Base-by-base conservation (phyloP, 30 jellyfish, hydroid and myxozoan species). In the Aurelia aurita complex sp. Pacific region DNA sequence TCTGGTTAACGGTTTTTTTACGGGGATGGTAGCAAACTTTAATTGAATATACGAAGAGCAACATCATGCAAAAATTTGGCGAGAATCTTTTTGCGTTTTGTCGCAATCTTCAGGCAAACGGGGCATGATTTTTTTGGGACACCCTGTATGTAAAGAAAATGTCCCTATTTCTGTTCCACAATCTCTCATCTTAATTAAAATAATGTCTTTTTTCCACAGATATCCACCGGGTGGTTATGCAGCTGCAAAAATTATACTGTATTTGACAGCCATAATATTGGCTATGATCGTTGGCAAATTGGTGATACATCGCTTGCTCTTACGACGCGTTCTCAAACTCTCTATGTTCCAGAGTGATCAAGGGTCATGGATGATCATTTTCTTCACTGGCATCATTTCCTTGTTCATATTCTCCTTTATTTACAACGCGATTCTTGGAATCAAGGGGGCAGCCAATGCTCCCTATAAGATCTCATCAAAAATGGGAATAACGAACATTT, bases 311-410 rank as follows among this genome's bases (percentile, higher is more conserved):
- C 91, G 84, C 52, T 75, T 86, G 46, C 75, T 92, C 60, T 74
- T 92, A 19, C 76, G 91, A 63, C 61, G 83, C 15, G 43, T 69
- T 46, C 73, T 92, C 62, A 81, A 74, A 36, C 80, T 92, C n/a
- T 86, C 97, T 36, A 92, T 92, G 98, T 92, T 92, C 66, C 64
- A 83, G 46, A 81, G 69, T 71, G 92, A 81, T 46, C 98, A 92
- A 57, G 98, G 98, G 4, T 86, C 98, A 40, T 92, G 98, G 98
- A 87, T 92, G 98, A 64, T 87, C 81, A 87, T 73, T 80, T 92
- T 92, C 38, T 85, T 92, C 60, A 19, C 90, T 38, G 55, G 92
- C 70, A 62, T 92, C 67, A 8, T 92, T 8, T 33, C 92, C 42
- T 74, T 92, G 43, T 63, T 86, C 62, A 68, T 92, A 7, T 82